Evolutionary conservation across 2,797 vertebrate species (phyloP).

Genomic region (Crocidura indochinensis): DNA sequence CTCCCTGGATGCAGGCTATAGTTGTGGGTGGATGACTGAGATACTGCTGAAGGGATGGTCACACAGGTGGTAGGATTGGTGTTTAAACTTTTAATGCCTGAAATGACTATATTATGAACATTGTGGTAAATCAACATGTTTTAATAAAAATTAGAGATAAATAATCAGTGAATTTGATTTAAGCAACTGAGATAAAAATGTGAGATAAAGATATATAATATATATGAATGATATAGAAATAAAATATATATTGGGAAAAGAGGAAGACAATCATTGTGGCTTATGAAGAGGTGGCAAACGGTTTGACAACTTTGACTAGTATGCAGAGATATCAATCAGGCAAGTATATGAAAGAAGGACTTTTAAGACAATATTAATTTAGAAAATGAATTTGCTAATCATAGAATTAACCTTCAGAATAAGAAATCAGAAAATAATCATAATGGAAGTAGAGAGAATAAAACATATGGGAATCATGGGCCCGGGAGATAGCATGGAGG

Average conservation of each 20-base stretch:
- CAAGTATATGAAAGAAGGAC: neutral
- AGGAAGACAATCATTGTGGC: neutral
- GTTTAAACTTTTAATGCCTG: no score
- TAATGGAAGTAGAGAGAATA: neutral
- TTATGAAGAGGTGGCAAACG: neutral
- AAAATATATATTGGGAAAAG: neutral
- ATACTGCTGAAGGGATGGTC: no score
- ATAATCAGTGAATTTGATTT: constrained; percentile 7
- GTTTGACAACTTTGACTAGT: neutral
- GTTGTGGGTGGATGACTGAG: no score
- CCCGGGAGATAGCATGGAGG: no score
- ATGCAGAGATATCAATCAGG: neutral
- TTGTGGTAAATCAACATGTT: no score
- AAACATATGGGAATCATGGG: neutral
- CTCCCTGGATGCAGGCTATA: no score
- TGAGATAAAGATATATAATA: neutral
- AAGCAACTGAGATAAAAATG: neutral
- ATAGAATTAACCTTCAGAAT: neutral
- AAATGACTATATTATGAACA: no score
- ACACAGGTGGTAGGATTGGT: no score
- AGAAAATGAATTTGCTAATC: neutral
- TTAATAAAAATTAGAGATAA: neutral
- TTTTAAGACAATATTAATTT: neutral
- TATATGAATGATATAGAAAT: no score
- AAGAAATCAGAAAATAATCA: neutral